These are phyloP conservation scores for Drosophila suzukii DNA, from an alignment of 1,140 invertebrate genomes.

Conservation along the genomic window DNA sequence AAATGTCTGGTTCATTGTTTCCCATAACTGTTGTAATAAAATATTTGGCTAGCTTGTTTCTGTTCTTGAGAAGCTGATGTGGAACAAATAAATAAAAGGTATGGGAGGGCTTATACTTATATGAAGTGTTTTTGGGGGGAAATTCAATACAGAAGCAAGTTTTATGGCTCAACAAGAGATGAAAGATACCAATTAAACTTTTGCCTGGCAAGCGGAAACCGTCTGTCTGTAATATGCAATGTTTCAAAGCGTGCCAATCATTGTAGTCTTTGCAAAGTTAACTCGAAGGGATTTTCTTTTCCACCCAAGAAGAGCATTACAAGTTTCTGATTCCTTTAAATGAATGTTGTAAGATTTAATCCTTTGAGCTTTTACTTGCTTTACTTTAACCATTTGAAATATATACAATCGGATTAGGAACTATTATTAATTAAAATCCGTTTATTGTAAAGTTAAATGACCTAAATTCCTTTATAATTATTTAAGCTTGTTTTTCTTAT, in stretches of 20 bases:
- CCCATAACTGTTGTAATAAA: conserved; percentile 2
- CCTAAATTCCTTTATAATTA: too few relatives aligned
- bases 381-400: too few relatives aligned
- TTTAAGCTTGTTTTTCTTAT: too few relatives aligned
- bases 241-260: conserved; percentile 14
- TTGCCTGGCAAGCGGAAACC: conserved; percentile 21
- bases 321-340: neutral
- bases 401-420: too few relatives aligned
- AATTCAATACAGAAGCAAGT: conserved; percentile 14
- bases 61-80: neutral
- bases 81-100: conserved; percentile 3
- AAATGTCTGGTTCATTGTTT: neutral
- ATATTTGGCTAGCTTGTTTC: neutral
- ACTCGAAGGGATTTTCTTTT: neutral
- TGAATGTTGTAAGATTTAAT: neutral
- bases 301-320: neutral
- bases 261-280: conserved; percentile 8
- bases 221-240: neutral
- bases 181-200: conserved; percentile 44
- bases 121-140: neutral
- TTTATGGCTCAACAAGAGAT: conserved; percentile 32
- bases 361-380: too few relatives aligned
- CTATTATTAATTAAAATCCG: too few relatives aligned
- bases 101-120: neutral
- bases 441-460: too few relatives aligned